These are phyloP conservation scores for Drosophila subpulchrella DNA, from an alignment of 1,140 invertebrate genomes.

Conservation along the genomic window DNA sequence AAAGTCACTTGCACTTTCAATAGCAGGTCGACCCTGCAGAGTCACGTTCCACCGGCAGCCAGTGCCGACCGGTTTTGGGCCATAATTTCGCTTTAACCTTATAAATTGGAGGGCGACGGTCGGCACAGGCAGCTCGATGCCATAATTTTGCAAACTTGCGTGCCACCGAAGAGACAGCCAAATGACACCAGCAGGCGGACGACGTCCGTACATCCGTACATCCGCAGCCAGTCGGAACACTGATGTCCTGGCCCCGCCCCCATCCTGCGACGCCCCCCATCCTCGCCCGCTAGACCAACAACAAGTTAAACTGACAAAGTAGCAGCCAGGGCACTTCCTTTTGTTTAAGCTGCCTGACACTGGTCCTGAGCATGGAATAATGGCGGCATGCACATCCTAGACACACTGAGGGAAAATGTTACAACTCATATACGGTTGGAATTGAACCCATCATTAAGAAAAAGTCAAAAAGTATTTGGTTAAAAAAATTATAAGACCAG, in stretches of 20 bases:
- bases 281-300: constrained; percentile 20
- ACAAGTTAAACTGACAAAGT: constrained; percentile 78
- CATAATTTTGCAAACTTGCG: constrained; percentile 81
- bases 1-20: constrained; percentile 79
- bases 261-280: background rate
- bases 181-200: constrained; percentile 58
- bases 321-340: constrained; percentile 79
- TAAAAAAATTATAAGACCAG: too few relatives aligned
- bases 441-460: too few relatives aligned
- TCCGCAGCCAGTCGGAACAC: constrained; percentile 64
- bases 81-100: constrained; percentile 77
- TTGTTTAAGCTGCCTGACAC: constrained; percentile 79
- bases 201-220: constrained; percentile 72
- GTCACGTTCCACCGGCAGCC: constrained; percentile 40
- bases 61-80: constrained; percentile 1
- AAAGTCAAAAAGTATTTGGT: too few relatives aligned
- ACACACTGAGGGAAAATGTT: constrained; percentile 1
- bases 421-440: background rate
- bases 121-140: constrained; percentile 52
- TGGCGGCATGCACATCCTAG: constrained; percentile 42
- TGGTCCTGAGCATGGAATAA: constrained; percentile 61
- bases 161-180: constrained; percentile 70
- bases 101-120: constrained; percentile 66
- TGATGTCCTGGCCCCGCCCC: constrained; percentile 14
- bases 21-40: constrained; percentile 59